These are phyloP conservation scores for Trissolcus japonicus DNA, from an alignment of 2,888 invertebrate genomes.

Conservation along the genomic window DNA sequence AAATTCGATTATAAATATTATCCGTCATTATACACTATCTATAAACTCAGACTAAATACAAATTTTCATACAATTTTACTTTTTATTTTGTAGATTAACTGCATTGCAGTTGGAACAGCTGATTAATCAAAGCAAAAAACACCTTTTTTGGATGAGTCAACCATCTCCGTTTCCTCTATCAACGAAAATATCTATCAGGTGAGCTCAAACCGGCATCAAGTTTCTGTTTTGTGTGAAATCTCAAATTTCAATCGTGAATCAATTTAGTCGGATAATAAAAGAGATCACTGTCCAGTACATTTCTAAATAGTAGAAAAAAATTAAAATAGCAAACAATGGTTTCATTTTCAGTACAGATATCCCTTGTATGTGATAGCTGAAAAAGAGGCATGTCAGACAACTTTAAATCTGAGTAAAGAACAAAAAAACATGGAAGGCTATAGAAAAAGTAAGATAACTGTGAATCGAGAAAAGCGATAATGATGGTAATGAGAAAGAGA, in stretches of 20 bases:
- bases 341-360: constrained; percentile 26
- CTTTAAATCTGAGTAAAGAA: constrained; percentile 14
- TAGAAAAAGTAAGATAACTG: constrained; percentile 22
- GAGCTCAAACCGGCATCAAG: constrained; percentile 27
- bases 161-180: constrained; percentile 18
- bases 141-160: not conserved
- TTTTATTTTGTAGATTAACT: too few relatives aligned
- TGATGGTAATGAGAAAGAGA: constrained; percentile 4
- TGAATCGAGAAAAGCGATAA: constrained; percentile 34
- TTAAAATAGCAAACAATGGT: constrained; percentile 39
- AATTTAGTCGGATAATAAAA: constrained; percentile 46
- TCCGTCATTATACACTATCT: too few relatives aligned
- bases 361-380: constrained; percentile 21
- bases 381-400: constrained; percentile 29
- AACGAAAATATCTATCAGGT: constrained; percentile 26
- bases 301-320: constrained; percentile 29
- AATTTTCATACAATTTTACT: too few relatives aligned
- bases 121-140: constrained; percentile 13
- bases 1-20: too few relatives aligned
- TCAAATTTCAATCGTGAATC: constrained; percentile 39
- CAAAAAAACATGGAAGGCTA: not conserved
- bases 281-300: constrained; percentile 14
- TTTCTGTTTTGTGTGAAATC: constrained; percentile 24
- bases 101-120: not conserved
- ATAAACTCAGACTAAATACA: too few relatives aligned